Percentiles rank a stretch among this genome's conserved stretches.
These are phyloP conservation scores for Drosophila mayri DNA, from an alignment of 1,140 invertebrate species.

Conservation along the genomic window DNA sequence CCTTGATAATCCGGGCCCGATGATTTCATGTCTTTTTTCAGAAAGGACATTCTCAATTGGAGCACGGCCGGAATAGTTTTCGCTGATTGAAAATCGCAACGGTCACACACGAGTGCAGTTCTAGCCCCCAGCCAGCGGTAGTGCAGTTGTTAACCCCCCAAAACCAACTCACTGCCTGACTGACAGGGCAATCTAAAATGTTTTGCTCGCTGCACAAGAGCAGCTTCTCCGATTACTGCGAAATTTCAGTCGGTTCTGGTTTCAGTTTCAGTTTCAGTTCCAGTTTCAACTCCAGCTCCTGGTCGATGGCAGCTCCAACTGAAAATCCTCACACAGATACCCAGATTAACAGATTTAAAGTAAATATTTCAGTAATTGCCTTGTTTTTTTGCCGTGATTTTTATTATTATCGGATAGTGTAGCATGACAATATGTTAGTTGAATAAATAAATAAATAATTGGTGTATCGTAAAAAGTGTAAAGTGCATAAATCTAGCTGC, in stretches of 20 bases:
- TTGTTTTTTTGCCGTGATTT: slow-evolving; percentile 60
- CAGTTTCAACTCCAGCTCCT: background rate
- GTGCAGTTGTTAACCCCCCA: background rate
- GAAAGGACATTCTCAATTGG: background rate
- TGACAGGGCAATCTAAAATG: slow-evolving; percentile 81
- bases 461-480: slow-evolving; percentile 57
- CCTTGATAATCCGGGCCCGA: slow-evolving; percentile 18
- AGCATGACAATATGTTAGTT: slow-evolving; percentile 80
- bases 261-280: slow-evolving; percentile 3
- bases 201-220: slow-evolving; percentile 51
- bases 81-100: slow-evolving; percentile 64
- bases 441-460: slow-evolving; percentile 81
- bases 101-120: slow-evolving; percentile 68
- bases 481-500: slow-evolving; percentile 51
- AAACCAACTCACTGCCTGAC: slow-evolving; percentile 28
- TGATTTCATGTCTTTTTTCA: background rate
- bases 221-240: slow-evolving; percentile 3
- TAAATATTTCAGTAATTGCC: slow-evolving; percentile 31
- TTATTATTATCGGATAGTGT: slow-evolving; percentile 64
- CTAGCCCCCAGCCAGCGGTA: background rate
- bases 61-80: slow-evolving; percentile 49
- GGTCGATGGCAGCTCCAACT: background rate
- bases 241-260: slow-evolving; percentile 4
- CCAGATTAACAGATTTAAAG: slow-evolving; percentile 28
- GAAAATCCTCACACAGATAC: slow-evolving; percentile 4